Evolutionary conservation across 2,797 vertebrate genomes (phyloP).

Genomic region (Gila robusta): DNA sequence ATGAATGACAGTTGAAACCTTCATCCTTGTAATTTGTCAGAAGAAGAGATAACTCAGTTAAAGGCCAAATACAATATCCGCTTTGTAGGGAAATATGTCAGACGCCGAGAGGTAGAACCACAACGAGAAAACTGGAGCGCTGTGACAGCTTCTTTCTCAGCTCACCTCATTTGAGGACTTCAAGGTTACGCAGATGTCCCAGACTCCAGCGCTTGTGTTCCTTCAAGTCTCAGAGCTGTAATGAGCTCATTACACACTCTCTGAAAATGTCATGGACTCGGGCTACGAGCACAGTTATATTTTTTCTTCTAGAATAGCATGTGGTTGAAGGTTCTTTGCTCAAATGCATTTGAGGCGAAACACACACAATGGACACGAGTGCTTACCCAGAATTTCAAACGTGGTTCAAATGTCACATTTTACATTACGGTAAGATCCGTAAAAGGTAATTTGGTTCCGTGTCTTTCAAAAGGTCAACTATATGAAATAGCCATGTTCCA

Average conservation of each 20-base stretch:
- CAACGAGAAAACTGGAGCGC: slow-evolving; percentile 9
- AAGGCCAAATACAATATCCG: slow-evolving; percentile 35
- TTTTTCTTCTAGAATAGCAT: slow-evolving; percentile 14
- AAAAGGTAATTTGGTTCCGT: not conserved
- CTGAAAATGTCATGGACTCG: slow-evolving; percentile 46
- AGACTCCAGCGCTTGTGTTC: slow-evolving; percentile 20
- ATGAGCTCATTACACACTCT: slow-evolving; percentile 50
- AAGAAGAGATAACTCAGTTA: slow-evolving; percentile 44
- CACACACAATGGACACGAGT: not conserved
- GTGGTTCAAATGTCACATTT: slow-evolving; percentile 43
- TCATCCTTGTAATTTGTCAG: slow-evolving; percentile 45
- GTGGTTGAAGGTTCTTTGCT: slow-evolving; percentile 30
- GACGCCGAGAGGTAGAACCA: slow-evolving; percentile 8
- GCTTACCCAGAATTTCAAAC: slow-evolving; percentile 42
- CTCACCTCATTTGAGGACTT: slow-evolving; percentile 50
- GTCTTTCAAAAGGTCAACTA: slow-evolving; percentile 20
- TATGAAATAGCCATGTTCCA: slow-evolving; percentile 11
- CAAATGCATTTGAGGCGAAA: slow-evolving; percentile 27
- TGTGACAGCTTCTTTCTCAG: slow-evolving; percentile 36
- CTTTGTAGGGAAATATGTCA: slow-evolving; percentile 53
- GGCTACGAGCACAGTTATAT: slow-evolving; percentile 36
- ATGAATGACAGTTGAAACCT: slow-evolving; percentile 35
- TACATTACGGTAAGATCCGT: not conserved
- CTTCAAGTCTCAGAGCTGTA: slow-evolving; percentile 48
- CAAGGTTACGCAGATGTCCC: slow-evolving; percentile 54